Conservation (phyloP, 2,113 vertebrate genomes). For the Epinephelus moara region DNA sequence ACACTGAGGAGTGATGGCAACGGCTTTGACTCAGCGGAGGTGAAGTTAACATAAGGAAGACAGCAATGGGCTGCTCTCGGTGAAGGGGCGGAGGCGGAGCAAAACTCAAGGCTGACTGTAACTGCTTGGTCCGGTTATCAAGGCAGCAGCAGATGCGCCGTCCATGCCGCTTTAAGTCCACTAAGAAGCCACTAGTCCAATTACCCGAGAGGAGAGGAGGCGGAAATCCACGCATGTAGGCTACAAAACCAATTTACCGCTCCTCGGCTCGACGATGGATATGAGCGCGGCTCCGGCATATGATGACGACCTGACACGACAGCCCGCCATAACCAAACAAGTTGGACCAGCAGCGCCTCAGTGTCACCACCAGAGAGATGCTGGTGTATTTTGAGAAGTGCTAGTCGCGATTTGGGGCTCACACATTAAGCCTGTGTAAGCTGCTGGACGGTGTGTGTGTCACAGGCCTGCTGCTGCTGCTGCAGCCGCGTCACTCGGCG, state of each 20-base stretch:
- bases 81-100: slow-evolving; percentile 76
- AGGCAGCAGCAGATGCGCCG: slow-evolving; percentile 51
- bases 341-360: slow-evolving; percentile 30
- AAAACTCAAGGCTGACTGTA: slow-evolving; percentile 1
- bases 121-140: neutral
- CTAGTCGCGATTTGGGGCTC: neutral
- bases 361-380: slow-evolving; percentile 20
- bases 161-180: slow-evolving; percentile 63
- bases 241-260: neutral
- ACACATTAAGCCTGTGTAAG: slow-evolving; percentile 51
- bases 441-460: slow-evolving; percentile 12
- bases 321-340: slow-evolving; percentile 49
- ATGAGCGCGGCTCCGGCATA: slow-evolving; percentile 21
- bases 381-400: neutral
- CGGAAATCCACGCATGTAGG: slow-evolving; percentile 39
- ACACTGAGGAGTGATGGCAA: neutral
- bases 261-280: slow-evolving; percentile 44
- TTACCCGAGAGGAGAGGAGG: slow-evolving; percentile 61
- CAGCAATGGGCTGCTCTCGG: neutral
- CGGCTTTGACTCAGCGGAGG: neutral
- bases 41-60: slow-evolving; percentile 32
- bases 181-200: slow-evolving; percentile 76
- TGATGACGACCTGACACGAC: slow-evolving; percentile 31
- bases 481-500: slow-evolving; percentile 21
- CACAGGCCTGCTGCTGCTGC: slow-evolving; percentile 23